phyloP scores from a whole-genome alignment of 1,140 invertebrate species.

The Drosophila trapezifrons region DNA sequence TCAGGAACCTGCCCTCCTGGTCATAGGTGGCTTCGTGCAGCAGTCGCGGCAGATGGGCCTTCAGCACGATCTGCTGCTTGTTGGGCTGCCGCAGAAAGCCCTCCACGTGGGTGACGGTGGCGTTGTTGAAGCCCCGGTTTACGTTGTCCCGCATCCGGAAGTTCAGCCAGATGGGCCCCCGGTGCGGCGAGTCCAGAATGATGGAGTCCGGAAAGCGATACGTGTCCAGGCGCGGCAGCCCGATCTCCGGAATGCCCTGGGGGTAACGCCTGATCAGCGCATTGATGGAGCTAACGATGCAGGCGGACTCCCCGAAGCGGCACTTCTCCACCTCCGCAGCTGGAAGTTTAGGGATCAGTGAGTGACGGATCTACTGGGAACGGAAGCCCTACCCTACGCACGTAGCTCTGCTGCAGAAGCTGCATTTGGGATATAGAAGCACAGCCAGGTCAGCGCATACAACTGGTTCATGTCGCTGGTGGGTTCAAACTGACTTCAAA shows the following conservation, averaged over 20 bases:
- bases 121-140: constrained; percentile 14
- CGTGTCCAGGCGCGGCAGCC: constrained; percentile 39
- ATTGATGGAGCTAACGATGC: constrained; percentile 52
- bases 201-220: constrained; percentile 1
- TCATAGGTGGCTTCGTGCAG: constrained; percentile 38
- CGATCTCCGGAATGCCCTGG: constrained; percentile 61
- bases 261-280: constrained; percentile 48
- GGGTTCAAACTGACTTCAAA: constrained; percentile 6
- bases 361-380: neutral
- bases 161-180: constrained; percentile 47
- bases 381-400: constrained; percentile 9
- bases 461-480: constrained; percentile 9
- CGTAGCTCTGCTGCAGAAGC: constrained; percentile 6
- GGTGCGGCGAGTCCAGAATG: constrained; percentile 11
- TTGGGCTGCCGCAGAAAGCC: constrained; percentile 53
- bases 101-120: constrained; percentile 47
- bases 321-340: constrained; percentile 59
- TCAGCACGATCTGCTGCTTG: constrained; percentile 14
- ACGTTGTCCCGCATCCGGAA: constrained; percentile 40
- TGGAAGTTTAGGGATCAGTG: constrained; percentile 18
- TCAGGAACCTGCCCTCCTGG: constrained; percentile 9
- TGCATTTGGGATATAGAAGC: neutral
- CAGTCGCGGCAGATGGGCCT: constrained; percentile 33
- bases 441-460: neutral
- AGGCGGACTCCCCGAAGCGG: constrained; percentile 44